Evolutionary conservation across 1,140 invertebrate genomes (phyloP).

Genomic region (Conus betulinus): DNA sequence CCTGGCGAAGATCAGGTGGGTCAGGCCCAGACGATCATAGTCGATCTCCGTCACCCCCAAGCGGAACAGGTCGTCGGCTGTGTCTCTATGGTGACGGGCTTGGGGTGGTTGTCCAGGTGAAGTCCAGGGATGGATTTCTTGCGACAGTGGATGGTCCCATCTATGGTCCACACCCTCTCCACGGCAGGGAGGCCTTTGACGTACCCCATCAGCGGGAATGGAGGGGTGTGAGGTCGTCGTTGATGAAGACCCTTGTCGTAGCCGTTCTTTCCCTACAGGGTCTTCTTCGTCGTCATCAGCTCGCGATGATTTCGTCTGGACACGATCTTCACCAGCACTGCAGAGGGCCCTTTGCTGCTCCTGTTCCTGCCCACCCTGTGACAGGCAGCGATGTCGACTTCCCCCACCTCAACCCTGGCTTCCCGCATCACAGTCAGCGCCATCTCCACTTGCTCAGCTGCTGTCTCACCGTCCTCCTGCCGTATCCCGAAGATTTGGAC

Average conservation of each 20-base stretch:
- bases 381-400: neutral
- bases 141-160: no score
- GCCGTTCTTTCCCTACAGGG: neutral
- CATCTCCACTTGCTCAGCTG: neutral
- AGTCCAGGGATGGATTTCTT: no score
- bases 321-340: neutral
- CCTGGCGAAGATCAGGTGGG: no score
- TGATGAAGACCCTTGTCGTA: neutral
- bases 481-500: neutral
- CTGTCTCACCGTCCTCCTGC: neutral
- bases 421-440: neutral
- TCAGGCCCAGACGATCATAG: no score
- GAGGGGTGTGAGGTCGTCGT: slow-evolving; percentile 15
- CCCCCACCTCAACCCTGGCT: neutral
- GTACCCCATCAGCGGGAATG: neutral
- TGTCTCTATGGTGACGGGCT: no score
- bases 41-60: no score
- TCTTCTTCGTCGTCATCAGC: slow-evolving; percentile 6
- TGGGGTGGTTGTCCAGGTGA: no score
- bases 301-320: neutral
- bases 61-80: no score
- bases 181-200: neutral
- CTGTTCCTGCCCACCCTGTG: neutral
- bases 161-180: no score
- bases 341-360: neutral